Conservation (phyloP, 2,113 vertebrate species). For the Murina feae region DNA sequence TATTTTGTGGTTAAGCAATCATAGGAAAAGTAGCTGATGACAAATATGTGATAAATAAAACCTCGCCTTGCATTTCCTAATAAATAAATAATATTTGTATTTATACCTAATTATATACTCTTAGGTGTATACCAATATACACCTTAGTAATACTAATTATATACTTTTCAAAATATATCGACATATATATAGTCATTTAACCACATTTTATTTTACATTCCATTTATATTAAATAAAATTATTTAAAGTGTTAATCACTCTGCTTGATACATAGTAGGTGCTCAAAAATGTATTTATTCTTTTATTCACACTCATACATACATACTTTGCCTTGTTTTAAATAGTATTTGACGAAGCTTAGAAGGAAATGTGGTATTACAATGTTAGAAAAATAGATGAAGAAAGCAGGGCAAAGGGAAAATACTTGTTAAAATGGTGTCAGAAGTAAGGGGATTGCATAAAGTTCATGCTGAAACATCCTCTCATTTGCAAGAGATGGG, state of each 20-base stretch:
- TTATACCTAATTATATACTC: not conserved
- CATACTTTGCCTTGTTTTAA: not conserved
- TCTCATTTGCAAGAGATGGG: not conserved
- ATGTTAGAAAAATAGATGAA: not conserved
- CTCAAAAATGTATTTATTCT: not conserved
- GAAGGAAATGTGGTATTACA: not conserved
- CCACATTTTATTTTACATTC: not conserved
- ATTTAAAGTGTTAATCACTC: not conserved
- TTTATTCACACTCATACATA: not conserved
- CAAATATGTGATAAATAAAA: not conserved
- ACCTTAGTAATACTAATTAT: not conserved
- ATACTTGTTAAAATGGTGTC: not conserved
- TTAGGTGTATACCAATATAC: not conserved
- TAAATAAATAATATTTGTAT: not conserved
- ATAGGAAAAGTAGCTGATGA: not conserved
- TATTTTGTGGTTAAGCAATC: slow-evolving; percentile 17
- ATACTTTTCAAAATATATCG: not conserved
- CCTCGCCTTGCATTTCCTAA: not conserved
- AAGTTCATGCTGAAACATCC: not conserved
- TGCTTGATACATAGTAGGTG: not conserved
- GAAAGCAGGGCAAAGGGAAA: slow-evolving; percentile 1
- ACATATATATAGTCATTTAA: not conserved
- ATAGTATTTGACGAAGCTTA: not conserved
- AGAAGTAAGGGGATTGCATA: not conserved
- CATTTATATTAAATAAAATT: slow-evolving; percentile 10